These are phyloP conservation scores for Maniola jurtina DNA, from an alignment of 1,140 invertebrate genomes.

Conservation along the genomic window DNA sequence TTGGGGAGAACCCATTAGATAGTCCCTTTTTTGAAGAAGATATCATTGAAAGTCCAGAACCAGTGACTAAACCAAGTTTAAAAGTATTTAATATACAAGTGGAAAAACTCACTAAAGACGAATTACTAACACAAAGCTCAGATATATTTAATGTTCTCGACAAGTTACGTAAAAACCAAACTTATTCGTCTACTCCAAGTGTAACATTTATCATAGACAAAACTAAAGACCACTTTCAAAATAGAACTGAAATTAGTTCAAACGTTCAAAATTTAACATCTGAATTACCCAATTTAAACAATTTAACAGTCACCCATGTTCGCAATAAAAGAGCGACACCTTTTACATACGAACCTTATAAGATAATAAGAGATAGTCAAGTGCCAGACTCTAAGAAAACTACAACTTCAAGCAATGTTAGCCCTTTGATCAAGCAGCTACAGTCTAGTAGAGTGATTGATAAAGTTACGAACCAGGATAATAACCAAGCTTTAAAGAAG, in stretches of 20 bases:
- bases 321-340: constrained; percentile 61
- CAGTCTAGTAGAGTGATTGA: constrained; percentile 64
- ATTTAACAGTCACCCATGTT: neutral
- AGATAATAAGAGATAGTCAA: constrained; percentile 70
- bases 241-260: neutral
- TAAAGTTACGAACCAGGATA: constrained; percentile 51
- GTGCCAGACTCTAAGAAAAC: constrained; percentile 65
- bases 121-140: constrained; percentile 1
- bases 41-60: constrained; percentile 61
- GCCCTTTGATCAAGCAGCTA: constrained; percentile 70
- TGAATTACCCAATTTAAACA: neutral
- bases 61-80: constrained; percentile 41
- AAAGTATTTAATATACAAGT: constrained; percentile 16
- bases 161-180: constrained; percentile 34
- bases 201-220: neutral
- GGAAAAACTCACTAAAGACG: neutral
- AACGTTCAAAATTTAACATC: neutral
- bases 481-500: constrained; percentile 49
- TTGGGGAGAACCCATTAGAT: constrained; percentile 85
- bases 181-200: neutral
- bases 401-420: constrained; percentile 61
- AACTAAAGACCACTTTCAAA: neutral
- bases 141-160: constrained; percentile 41
- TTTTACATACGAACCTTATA: constrained; percentile 74
- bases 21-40: constrained; percentile 86